Conservation (phyloP, 37 sponge, comb jelly and placozoan genomes). For the Corticium candelabrum region DNA sequence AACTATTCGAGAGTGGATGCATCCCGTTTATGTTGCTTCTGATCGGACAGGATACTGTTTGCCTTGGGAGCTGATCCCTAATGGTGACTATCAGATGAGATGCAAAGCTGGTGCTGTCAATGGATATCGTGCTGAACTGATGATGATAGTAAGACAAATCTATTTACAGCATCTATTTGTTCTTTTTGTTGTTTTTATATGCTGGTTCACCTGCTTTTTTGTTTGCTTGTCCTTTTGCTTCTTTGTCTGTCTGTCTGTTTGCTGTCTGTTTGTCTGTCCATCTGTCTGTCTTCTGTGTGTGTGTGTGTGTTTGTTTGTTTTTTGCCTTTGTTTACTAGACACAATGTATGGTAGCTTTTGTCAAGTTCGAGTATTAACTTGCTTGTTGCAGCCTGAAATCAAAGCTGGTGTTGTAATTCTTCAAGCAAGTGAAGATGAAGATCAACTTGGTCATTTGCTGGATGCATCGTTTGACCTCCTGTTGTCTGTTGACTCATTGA, state of each 20-base stretch:
- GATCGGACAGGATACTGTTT: conserved; percentile 53
- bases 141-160: conserved; percentile 34
- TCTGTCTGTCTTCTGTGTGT: too few species aligned
- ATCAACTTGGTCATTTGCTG: conserved; percentile 18
- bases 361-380: too few species aligned
- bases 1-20: conserved; percentile 59
- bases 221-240: too few species aligned
- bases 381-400: conserved; percentile 29
- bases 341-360: too few species aligned
- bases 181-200: neutral
- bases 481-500: conserved; percentile 1
- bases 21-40: conserved; percentile 32
- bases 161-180: neutral
- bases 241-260: too few species aligned
- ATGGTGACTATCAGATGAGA: conserved; percentile 30
- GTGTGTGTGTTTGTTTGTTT: too few species aligned
- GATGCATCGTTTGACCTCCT: conserved; percentile 17
- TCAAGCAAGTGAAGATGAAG: conserved; percentile 38
- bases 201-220: neutral
- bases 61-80: conserved; percentile 56
- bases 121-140: conserved; percentile 44
- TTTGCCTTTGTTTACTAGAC: too few species aligned
- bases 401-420: conserved; percentile 50
- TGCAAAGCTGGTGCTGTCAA: conserved; percentile 57
- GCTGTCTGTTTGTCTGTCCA: too few species aligned